phyloP scores from a whole-genome alignment of 2,888 invertebrate species.

The Leucozona laternaria region DNA sequence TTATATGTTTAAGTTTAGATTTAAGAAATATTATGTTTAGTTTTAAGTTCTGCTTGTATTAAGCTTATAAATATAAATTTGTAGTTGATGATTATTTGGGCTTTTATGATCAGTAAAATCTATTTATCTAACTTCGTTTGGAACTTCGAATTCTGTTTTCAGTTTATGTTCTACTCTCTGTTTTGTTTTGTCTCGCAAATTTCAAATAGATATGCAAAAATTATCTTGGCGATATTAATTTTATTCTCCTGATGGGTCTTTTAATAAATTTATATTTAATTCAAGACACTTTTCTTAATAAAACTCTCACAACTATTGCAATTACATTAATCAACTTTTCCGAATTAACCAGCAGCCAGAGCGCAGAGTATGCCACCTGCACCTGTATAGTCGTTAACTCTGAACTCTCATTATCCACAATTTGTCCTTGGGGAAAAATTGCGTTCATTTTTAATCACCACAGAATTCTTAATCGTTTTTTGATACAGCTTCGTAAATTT shows the following conservation, averaged over 20 bases:
- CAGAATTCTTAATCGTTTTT: constrained; percentile 43
- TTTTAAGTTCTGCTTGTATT: no score
- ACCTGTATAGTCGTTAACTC: constrained; percentile 33
- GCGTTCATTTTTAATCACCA: constrained; percentile 18
- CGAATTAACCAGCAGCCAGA: not conserved
- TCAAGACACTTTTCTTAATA: constrained; percentile 11
- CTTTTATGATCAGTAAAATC: no score
- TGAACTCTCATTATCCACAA: constrained; percentile 24
- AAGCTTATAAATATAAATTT: no score
- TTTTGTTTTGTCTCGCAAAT: no score
- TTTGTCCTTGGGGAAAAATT: constrained; percentile 10
- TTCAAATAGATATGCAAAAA: no score
- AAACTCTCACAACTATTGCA: constrained; percentile 7
- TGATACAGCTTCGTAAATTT: constrained; percentile 41
- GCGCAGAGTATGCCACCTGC: constrained; percentile 9
- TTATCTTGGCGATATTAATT: no score
- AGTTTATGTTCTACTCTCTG: no score
- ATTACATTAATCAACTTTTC: constrained; percentile 21
- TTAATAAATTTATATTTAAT: not conserved
- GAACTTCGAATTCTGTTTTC: no score
- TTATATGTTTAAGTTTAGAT: no score
- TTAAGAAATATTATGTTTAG: no score
- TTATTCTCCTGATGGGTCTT: not conserved
- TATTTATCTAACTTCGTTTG: no score
- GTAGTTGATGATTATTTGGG: no score